These are phyloP conservation scores for Paramisgurnus dabryanus DNA, from an alignment of 2,113 vertebrate genomes.

Conservation along the genomic window DNA sequence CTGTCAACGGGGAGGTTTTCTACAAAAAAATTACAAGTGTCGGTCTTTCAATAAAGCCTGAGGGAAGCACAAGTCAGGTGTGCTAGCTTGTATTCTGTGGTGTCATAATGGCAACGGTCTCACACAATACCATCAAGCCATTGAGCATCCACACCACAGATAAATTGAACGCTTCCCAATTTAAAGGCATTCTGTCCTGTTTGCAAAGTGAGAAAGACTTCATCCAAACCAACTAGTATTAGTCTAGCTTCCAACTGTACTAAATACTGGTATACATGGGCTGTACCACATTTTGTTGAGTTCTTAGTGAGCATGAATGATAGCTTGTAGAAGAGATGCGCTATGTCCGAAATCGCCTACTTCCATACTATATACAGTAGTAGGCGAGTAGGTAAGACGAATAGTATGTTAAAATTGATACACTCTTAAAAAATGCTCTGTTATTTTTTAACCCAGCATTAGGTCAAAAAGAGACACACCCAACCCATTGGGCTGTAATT, in stretches of 20 bases:
- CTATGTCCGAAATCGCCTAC: too few relatives aligned
- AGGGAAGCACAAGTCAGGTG: constrained; percentile 35
- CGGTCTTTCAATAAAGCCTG: background rate
- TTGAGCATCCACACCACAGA: constrained; percentile 23
- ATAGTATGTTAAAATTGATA: too few relatives aligned
- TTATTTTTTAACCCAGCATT: too few relatives aligned
- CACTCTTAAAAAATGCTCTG: too few relatives aligned
- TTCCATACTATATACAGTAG: too few relatives aligned
- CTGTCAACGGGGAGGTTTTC: constrained; percentile 4
- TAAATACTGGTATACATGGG: background rate
- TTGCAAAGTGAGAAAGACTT: background rate
- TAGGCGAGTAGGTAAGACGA: too few relatives aligned
- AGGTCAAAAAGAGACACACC: too few relatives aligned
- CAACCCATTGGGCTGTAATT: too few relatives aligned
- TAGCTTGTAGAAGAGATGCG: too few relatives aligned
- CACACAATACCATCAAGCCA: constrained; percentile 46
- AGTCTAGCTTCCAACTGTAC: background rate
- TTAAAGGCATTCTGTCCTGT: background rate
- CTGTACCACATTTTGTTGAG: background rate
- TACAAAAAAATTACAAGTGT: constrained; percentile 33
- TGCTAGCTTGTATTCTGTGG: constrained; percentile 13
- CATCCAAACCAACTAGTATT: background rate
- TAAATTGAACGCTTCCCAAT: constrained; percentile 13
- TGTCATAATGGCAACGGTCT: constrained; percentile 41
- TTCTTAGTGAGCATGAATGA: background rate